Evolutionary conservation across 2,797 vertebrate genomes (phyloP).

Genomic region (Coreius guichenoti): DNA sequence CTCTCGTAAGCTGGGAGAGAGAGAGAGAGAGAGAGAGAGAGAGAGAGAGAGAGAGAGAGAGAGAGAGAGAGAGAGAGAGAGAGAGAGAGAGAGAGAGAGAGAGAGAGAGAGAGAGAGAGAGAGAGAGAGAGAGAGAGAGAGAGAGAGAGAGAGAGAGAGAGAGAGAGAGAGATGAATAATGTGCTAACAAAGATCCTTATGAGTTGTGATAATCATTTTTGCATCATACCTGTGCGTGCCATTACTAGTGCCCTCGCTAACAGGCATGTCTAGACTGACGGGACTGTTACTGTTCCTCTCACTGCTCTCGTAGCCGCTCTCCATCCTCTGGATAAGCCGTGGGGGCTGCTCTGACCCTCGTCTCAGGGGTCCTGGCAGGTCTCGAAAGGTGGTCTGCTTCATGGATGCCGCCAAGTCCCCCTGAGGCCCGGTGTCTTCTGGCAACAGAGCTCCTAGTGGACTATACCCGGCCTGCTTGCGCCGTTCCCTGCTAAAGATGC

Average conservation of each 20-base stretch:
- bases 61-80: no score
- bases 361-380: conserved; percentile 24
- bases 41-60: background rate
- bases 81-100: background rate
- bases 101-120: no score
- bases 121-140: no score
- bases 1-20: conserved; percentile 80
- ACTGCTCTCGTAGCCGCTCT: conserved; percentile 97
- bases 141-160: background rate
- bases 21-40: background rate
- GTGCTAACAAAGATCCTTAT: background rate
- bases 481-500: conserved; percentile 90
- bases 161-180: background rate
- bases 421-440: conserved; percentile 56
- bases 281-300: conserved; percentile 97
- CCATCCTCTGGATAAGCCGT: conserved; percentile 93
- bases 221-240: conserved; percentile 75
- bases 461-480: conserved; percentile 88
- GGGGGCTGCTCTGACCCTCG: conserved; percentile 66
- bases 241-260: conserved; percentile 77
- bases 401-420: conserved; percentile 4
- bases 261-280: conserved; percentile 86
- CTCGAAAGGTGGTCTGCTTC: conserved; percentile 21
- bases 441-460: conserved; percentile 74
- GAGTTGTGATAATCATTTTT: background rate